Evolutionary conservation across 2,888 invertebrate genomes (phyloP).

Genomic region (Halictus ligatus): DNA sequence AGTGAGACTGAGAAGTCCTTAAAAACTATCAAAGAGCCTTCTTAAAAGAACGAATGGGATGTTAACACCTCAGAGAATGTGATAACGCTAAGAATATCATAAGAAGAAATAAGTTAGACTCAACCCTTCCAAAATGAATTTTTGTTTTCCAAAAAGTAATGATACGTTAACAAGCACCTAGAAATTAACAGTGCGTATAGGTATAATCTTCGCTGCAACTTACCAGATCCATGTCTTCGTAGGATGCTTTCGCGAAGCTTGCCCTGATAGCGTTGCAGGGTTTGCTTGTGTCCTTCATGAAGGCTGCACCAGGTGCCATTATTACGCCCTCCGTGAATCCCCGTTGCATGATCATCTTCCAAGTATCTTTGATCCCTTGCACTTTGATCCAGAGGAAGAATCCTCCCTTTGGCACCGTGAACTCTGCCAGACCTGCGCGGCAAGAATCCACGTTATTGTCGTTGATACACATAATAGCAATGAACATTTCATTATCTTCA

Average conservation of each 20-base stretch:
- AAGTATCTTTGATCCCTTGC: conserved; percentile 88
- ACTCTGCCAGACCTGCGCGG: conserved; percentile 87
- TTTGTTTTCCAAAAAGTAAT: background rate
- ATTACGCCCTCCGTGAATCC: conserved; percentile 89
- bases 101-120: no score
- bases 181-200: no score
- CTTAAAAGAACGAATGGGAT: no score
- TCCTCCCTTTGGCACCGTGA: conserved; percentile 89
- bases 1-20: no score
- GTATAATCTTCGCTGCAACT: conserved; percentile 42
- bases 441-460: background rate
- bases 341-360: conserved; percentile 89
- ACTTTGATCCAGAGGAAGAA: conserved; percentile 93
- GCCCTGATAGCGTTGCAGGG: conserved; percentile 89
- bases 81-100: no score
- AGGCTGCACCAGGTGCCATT: conserved; percentile 91
- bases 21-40: no score
- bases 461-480: background rate
- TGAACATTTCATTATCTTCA: background rate
- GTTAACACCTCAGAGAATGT: no score
- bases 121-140: no score
- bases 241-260: conserved; percentile 89
- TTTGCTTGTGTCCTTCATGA: conserved; percentile 87
- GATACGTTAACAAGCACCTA: background rate
- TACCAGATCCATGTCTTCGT: conserved; percentile 88